Conservation (phyloP, 2,113 vertebrate genomes). For the Mus spicilegus region DNA sequence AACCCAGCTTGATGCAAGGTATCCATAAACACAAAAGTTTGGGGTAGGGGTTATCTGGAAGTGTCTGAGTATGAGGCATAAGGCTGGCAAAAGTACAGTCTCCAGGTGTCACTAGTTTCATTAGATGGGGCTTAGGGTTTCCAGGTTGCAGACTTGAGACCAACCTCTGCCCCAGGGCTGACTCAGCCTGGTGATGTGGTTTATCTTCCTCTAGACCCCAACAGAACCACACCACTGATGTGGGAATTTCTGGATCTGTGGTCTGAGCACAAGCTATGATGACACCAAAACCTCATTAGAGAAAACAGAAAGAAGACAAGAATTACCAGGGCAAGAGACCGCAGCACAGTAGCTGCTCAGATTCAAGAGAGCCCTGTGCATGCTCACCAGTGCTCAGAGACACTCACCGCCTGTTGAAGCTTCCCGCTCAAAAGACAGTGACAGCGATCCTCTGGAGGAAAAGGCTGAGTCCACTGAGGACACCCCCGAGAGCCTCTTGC, state of each 20-base stretch:
- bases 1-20: not conserved
- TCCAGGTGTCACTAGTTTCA: not conserved
- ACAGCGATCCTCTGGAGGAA: conserved; percentile 97
- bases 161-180: fast-evolving
- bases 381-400: fast-evolving
- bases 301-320: not conserved
- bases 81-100: not conserved
- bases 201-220: not conserved
- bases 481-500: conserved; percentile 96
- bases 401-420: conserved; percentile 90
- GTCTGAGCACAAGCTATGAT: too few relatives aligned
- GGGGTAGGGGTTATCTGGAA: too few relatives aligned
- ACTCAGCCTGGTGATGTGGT: not conserved
- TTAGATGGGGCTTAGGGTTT: not conserved
- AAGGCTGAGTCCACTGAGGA: conserved; percentile 98
- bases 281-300: fast-evolving
- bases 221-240: fast-evolving
- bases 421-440: conserved; percentile 95
- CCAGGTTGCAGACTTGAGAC: not conserved
- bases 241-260: fast-evolving
- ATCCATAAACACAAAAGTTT: too few relatives aligned
- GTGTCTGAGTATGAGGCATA: fast-evolving
- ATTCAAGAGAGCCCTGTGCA: fast-evolving
- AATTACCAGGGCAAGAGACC: fast-evolving
- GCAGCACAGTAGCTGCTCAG: fast-evolving